Evolutionary conservation across 1,140 invertebrate genomes (phyloP).

Genomic region (Vanessa atalanta): DNA sequence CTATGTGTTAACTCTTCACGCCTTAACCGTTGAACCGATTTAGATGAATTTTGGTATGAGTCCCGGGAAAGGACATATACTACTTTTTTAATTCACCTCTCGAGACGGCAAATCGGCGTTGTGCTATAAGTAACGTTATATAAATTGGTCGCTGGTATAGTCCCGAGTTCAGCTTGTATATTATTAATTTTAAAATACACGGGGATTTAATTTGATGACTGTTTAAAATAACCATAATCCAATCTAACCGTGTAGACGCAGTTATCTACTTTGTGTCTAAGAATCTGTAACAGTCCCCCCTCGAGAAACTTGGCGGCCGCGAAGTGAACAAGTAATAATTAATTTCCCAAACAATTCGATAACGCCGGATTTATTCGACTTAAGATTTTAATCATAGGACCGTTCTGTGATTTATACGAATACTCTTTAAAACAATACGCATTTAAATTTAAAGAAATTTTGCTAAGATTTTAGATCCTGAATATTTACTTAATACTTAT

Average conservation of each 20-base stretch:
- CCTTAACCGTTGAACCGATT: no score
- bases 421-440: slow-evolving; percentile 21
- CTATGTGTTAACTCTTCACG: no score
- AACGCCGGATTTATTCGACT: slow-evolving; percentile 66
- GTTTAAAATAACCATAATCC: slow-evolving; percentile 9
- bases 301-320: slow-evolving; percentile 40
- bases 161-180: no score
- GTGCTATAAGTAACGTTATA: no score
- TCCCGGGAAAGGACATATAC: no score
- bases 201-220: slow-evolving; percentile 9
- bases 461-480: not conserved
- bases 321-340: slow-evolving; percentile 60
- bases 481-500: not conserved
- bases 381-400: slow-evolving; percentile 56
- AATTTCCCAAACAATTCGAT: slow-evolving; percentile 64
- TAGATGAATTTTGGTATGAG: no score
- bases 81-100: no score
- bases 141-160: no score
- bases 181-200: not conserved
- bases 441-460: slow-evolving; percentile 19
- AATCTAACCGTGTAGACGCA: slow-evolving; percentile 10
- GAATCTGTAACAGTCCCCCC: slow-evolving; percentile 39
- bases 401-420: slow-evolving; percentile 19
- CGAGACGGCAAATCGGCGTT: no score
- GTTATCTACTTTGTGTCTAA: slow-evolving; percentile 41